Conservation (phyloP, 2,113 vertebrate species). For the Poecile atricapillus region DNA sequence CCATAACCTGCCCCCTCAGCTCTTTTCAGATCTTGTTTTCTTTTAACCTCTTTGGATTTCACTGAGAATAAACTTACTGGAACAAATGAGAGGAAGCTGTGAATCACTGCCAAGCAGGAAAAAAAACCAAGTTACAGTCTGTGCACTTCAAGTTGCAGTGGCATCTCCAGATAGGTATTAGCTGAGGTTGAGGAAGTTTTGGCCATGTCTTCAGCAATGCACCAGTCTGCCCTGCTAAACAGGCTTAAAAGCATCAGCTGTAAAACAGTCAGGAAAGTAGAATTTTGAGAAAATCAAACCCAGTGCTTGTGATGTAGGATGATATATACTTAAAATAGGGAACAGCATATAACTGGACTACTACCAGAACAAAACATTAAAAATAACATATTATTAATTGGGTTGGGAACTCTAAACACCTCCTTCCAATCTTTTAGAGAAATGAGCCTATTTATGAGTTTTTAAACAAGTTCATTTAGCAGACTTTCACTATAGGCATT, state of each 20-base stretch:
- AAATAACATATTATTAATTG: conserved; percentile 3
- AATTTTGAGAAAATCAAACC: background rate
- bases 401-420: background rate
- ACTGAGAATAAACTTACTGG: background rate
- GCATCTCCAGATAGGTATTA: background rate
- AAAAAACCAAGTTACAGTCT: background rate
- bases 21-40: background rate
- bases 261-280: background rate
- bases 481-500: background rate
- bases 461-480: background rate
- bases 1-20: too few relatives aligned
- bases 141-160: background rate
- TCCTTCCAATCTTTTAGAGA: background rate
- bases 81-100: background rate
- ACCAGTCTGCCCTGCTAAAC: background rate
- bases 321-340: background rate
- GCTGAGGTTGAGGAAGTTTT: background rate
- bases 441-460: background rate
- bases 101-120: background rate
- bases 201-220: background rate
- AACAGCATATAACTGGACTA: background rate
- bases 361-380: background rate
- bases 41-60: background rate
- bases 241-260: background rate
- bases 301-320: background rate